Conservation (phyloP, 2,888 invertebrate genomes). For the Parnassius orleans region DNA sequence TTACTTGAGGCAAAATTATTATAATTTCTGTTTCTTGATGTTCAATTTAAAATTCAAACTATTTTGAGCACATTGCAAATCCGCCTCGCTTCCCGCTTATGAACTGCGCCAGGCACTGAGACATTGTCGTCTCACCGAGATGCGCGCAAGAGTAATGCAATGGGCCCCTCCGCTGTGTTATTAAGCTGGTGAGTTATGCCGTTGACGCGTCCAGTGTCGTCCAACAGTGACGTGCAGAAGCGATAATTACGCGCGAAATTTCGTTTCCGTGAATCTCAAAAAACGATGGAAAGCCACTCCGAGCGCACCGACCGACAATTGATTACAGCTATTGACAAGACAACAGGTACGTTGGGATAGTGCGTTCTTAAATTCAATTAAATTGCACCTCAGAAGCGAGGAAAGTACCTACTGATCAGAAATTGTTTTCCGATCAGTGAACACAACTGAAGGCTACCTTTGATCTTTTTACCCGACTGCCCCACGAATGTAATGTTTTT, state of each 20-base stretch:
- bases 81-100: constrained; percentile 24
- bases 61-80: background rate
- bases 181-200: constrained; percentile 72
- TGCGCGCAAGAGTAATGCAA: constrained; percentile 57
- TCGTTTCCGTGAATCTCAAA: constrained; percentile 58
- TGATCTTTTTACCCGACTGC: too few relatives aligned
- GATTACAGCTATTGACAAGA: constrained; percentile 19
- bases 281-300: constrained; percentile 49
- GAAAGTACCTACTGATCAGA: constrained; percentile 2
- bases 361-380: constrained; percentile 19
- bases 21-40: too few relatives aligned
- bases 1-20: too few relatives aligned
- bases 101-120: constrained; percentile 36
- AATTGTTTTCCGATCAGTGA: constrained; percentile 18
- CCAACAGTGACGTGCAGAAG: constrained; percentile 38
- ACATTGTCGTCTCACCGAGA: constrained; percentile 48
- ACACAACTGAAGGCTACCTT: background rate
- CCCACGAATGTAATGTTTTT: too few relatives aligned
- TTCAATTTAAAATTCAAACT: too few relatives aligned
- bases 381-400: constrained; percentile 10
- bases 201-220: constrained; percentile 63
- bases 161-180: constrained; percentile 56
- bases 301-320: constrained; percentile 13
- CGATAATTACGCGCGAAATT: constrained; percentile 72
- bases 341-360: constrained; percentile 4